phyloP scores from a whole-genome alignment of 2,113 vertebrate species.

The Gopherus flavomarginatus region DNA sequence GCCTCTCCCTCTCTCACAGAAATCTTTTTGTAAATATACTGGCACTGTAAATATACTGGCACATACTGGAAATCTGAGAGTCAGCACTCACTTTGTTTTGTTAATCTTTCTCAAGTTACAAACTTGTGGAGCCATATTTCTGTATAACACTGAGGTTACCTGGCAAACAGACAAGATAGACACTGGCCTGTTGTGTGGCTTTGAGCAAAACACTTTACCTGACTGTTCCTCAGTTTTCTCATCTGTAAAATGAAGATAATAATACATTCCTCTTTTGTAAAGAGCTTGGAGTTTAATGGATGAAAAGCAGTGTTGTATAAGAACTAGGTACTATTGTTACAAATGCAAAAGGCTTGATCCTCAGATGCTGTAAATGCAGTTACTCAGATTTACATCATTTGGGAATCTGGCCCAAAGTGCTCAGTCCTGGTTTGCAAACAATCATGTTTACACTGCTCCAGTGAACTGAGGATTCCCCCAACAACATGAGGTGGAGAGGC shows the following conservation, averaged over 20 bases:
- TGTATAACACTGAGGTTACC: background rate
- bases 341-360: background rate
- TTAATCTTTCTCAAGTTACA: background rate
- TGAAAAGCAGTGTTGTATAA: background rate
- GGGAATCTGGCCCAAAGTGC: background rate
- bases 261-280: background rate
- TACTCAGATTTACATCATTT: background rate
- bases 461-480: background rate
- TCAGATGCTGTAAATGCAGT: background rate
- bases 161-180: background rate
- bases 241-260: background rate
- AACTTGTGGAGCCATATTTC: background rate
- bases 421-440: background rate
- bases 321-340: background rate
- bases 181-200: background rate
- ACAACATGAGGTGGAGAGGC: background rate
- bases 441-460: background rate
- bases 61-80: background rate
- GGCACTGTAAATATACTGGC: too few relatives aligned
- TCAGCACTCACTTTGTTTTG: background rate
- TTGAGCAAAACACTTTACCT: background rate
- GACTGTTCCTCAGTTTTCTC: background rate
- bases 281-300: background rate
- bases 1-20: background rate
- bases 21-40: background rate